These are phyloP conservation scores for Drosophila meridiana DNA, from an alignment of 2,888 invertebrate species.

Conservation along the genomic window DNA sequence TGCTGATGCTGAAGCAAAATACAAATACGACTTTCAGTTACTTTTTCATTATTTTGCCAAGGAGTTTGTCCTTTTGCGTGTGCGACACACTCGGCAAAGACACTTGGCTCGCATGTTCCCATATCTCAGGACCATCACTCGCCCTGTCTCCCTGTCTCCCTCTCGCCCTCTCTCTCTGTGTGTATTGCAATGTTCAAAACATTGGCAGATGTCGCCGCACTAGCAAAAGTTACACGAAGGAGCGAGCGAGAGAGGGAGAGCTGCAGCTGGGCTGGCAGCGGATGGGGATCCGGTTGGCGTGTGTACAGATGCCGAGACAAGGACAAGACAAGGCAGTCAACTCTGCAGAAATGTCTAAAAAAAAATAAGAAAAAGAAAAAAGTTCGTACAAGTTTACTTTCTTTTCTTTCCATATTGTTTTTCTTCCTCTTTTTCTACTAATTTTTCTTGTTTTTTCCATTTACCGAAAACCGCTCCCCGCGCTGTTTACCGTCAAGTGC, in stretches of 20 bases:
- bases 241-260: neutral
- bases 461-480: slow-evolving; percentile 4
- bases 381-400: slow-evolving; percentile 67
- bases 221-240: slow-evolving; percentile 65
- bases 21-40: slow-evolving; percentile 80
- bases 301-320: slow-evolving; percentile 71
- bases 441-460: slow-evolving; percentile 51
- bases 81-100: slow-evolving; percentile 55
- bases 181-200: slow-evolving; percentile 77
- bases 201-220: slow-evolving; percentile 79
- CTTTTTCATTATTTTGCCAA: slow-evolving; percentile 80
- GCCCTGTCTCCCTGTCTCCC: neutral
- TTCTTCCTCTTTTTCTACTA: slow-evolving; percentile 41
- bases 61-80: slow-evolving; percentile 78
- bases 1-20: slow-evolving; percentile 64
- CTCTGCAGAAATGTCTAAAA: slow-evolving; percentile 45
- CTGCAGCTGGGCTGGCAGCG: neutral
- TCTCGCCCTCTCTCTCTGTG: slow-evolving; percentile 23
- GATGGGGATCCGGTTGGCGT: slow-evolving; percentile 35
- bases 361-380: slow-evolving; percentile 43
- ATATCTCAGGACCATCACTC: slow-evolving; percentile 18
- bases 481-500: neutral
- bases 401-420: slow-evolving; percentile 24
- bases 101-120: slow-evolving; percentile 56
- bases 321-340: slow-evolving; percentile 73